A percentile compares a stretch with the other conserved stretches of the same genome.
These are phyloP conservation scores for Peromyscus attwateri DNA, from an alignment of 2,797 vertebrate species.

Conservation along the genomic window DNA sequence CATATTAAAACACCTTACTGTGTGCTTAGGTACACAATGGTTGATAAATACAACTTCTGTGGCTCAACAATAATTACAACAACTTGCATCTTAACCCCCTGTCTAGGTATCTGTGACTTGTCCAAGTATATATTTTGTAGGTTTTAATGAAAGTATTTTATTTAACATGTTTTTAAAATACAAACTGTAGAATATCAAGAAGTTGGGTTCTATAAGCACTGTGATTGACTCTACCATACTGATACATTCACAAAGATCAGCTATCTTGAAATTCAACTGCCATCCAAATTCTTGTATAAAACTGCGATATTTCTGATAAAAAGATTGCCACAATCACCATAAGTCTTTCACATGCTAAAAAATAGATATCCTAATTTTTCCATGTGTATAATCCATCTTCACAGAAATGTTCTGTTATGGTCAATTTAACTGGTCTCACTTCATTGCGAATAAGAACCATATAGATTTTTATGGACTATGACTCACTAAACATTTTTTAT, in stretches of 20 bases:
- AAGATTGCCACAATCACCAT: neutral
- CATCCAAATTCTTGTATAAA: constrained; percentile 17
- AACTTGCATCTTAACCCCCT: neutral
- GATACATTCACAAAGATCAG: constrained; percentile 1
- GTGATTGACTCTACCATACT: neutral
- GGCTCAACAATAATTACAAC: neutral
- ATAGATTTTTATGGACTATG: neutral
- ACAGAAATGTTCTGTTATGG: constrained; percentile 48
- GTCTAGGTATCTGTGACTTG: neutral
- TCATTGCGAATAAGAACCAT: neutral
- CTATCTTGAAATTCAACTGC: constrained; percentile 64
- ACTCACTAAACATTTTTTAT: constrained; percentile 16
- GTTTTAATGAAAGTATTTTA: constrained; percentile 43
- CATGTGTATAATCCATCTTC: constrained; percentile 36
- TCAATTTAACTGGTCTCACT: constrained; percentile 62
- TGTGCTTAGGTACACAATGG: neutral
- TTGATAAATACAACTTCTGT: neutral
- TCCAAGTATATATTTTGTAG: constrained; percentile 52
- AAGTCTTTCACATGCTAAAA: constrained; percentile 19
- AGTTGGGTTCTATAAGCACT: neutral
- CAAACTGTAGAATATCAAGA: neutral
- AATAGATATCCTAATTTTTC: neutral
- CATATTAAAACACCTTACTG: neutral
- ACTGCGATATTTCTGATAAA: neutral
- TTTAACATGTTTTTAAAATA: neutral